Conservation (phyloP, 2,888 invertebrate species). For the Sarcophaga carnaria region DNA sequence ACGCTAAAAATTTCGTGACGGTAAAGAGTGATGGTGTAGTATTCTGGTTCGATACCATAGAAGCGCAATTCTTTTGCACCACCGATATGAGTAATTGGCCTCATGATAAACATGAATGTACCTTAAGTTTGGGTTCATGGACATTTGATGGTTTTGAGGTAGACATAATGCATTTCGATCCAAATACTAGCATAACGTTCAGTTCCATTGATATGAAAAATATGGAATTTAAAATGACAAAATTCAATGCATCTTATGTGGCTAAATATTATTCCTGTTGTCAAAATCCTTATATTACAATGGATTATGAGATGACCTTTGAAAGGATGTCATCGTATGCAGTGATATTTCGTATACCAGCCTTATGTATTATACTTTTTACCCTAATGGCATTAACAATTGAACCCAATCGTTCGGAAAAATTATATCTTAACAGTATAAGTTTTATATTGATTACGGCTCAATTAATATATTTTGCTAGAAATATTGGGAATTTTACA, state of each 20-base stretch:
- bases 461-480: slow-evolving; percentile 84
- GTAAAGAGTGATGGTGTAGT: slow-evolving; percentile 82
- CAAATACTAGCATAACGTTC: slow-evolving; percentile 70
- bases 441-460: slow-evolving; percentile 84
- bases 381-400: slow-evolving; percentile 84
- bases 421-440: slow-evolving; percentile 84
- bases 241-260: slow-evolving; percentile 76
- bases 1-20: slow-evolving; percentile 68
- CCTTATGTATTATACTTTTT: slow-evolving; percentile 84
- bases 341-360: slow-evolving; percentile 84
- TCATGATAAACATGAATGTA: slow-evolving; percentile 86
- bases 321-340: slow-evolving; percentile 84
- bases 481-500: slow-evolving; percentile 81
- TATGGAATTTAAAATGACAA: slow-evolving; percentile 79
- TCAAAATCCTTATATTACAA: slow-evolving; percentile 83
- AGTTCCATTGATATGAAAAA: slow-evolving; percentile 71
- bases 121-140: slow-evolving; percentile 88
- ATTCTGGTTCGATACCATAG: slow-evolving; percentile 86
- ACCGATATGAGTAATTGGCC: slow-evolving; percentile 88
- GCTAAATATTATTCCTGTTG: slow-evolving; percentile 83
- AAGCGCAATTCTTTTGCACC: slow-evolving; percentile 85
- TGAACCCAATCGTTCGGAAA: slow-evolving; percentile 85
- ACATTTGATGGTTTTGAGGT: slow-evolving; percentile 85
- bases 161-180: slow-evolving; percentile 78
- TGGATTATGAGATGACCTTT: slow-evolving; percentile 83